Base-by-base conservation (phyloP, 2,113 vertebrate species). In the Puntigrus tetrazona region DNA sequence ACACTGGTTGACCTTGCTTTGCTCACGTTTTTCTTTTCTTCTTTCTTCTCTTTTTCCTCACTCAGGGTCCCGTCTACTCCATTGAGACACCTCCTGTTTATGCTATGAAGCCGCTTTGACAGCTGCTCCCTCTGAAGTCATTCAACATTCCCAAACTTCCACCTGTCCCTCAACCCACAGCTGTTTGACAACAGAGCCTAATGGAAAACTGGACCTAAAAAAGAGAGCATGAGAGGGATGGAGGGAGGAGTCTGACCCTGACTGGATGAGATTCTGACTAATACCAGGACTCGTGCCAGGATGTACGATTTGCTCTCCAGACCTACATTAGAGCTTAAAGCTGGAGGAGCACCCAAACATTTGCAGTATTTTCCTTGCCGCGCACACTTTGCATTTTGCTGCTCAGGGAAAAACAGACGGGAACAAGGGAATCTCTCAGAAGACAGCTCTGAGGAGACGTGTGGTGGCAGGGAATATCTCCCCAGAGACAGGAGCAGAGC, bases 101-200 rank as follows among this genome's bases (percentile, higher is more conserved):
- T 87, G 73, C 81, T 87, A 16, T 85, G 84, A 86, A 85, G 86
- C 70, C 63, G 67, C n/a, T 52, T 27, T 73, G 80, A 84, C 86
- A 90, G 89, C 86, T 90, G 88, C 76, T 85, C 55, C 79, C 84
- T 80, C 73, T 83, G 74, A 80, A 91, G 34, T 57, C 81, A 45
- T 61, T 78, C 55, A 84, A 84, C 81, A 84, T 87, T 84, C 67
- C 72, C 82, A 25, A 82, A 86, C 69, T 79, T 20, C 67, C 25
- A 75, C 81, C 61, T 84, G 86, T 81, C 78, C 78, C 61, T 73
- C 45, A 81, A 57, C 10, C 73, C 61, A 84, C 84, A 87, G 78
- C 88, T 85, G 88, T 81, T 81, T 34, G 29, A 63, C 55, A 69
- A 70, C 57, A 16, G 57, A 80, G 43, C 59, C 65, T 61, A 82